Conservation (phyloP, 2,888 invertebrate genomes). For the Tricholauxania praeusta region DNA sequence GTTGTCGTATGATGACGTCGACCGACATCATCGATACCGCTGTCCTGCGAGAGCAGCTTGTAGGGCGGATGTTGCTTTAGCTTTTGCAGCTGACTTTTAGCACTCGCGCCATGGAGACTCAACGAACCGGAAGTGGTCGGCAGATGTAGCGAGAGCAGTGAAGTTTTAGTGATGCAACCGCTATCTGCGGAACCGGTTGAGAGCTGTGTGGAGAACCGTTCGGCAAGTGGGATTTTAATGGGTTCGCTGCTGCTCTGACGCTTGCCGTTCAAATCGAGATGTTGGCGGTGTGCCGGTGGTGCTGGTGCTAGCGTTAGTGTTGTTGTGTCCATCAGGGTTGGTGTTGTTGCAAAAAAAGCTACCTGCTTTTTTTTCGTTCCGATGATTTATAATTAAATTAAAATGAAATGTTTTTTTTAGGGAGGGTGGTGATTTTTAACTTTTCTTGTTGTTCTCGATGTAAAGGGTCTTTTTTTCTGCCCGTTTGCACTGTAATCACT, state of each 20-base stretch:
- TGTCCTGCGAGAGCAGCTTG: slow-evolving; percentile 64
- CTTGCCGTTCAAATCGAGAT: slow-evolving; percentile 11
- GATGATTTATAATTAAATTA: slow-evolving; percentile 6
- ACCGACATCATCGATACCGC: slow-evolving; percentile 64
- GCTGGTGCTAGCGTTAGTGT: slow-evolving; percentile 42
- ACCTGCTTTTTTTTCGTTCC: slow-evolving; percentile 18
- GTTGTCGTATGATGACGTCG: slow-evolving; percentile 36
- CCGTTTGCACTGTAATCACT: too few species aligned
- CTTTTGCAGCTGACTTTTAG: slow-evolving; percentile 53
- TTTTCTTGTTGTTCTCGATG: slow-evolving; percentile 28
- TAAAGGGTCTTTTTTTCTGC: not conserved
- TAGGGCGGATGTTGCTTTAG: slow-evolving; percentile 47
- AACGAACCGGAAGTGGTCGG: slow-evolving; percentile 62
- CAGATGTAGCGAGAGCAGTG: slow-evolving; percentile 51
- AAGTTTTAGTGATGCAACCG: slow-evolving; percentile 55
- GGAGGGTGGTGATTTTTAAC: slow-evolving; percentile 25
- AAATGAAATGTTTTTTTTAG: slow-evolving; percentile 16
- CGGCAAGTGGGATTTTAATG: slow-evolving; percentile 62
- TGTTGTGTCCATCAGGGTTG: slow-evolving; percentile 62
- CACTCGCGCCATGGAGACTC: slow-evolving; percentile 55
- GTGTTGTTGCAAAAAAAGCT: slow-evolving; percentile 8
- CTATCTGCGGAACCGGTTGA: slow-evolving; percentile 65
- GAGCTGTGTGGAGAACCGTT: slow-evolving; percentile 63
- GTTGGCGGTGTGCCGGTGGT: slow-evolving; percentile 26
- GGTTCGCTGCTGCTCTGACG: slow-evolving; percentile 55